phyloP scores from a whole-genome alignment of 2,888 invertebrate species.

The Diloba caeruleocephala region DNA sequence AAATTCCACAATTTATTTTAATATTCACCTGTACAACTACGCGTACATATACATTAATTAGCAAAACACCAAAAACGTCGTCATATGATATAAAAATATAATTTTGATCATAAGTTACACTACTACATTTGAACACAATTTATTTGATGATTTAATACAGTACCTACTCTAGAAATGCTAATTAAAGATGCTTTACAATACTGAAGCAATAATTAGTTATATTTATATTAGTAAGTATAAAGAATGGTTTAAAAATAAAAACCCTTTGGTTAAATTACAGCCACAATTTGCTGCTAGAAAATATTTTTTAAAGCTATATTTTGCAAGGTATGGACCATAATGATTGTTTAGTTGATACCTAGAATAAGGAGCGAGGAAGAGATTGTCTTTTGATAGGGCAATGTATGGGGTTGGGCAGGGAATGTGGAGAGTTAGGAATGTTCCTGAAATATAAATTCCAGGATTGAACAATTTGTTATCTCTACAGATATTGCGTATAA shows the following conservation, averaged over 20 bases:
- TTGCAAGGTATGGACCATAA: constrained; percentile 30
- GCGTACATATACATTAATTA: constrained; percentile 55
- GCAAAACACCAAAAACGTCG: constrained; percentile 56
- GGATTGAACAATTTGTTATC: too few species aligned
- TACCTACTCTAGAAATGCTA: constrained; percentile 73
- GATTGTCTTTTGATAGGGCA: constrained; percentile 53
- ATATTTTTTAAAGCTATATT: too few species aligned
- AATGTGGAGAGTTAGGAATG: constrained; percentile 52
- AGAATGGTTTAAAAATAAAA: constrained; percentile 27
- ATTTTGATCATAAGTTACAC: constrained; percentile 49
- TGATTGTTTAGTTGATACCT: constrained; percentile 14
- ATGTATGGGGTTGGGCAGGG: constrained; percentile 43
- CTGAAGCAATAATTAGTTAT: constrained; percentile 58
- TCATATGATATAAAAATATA: constrained; percentile 67
- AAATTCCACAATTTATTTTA: constrained; percentile 49
- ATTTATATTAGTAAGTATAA: constrained; percentile 25
- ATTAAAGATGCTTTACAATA: constrained; percentile 61
- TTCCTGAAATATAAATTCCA: too few species aligned
- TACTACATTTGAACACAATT: constrained; percentile 63
- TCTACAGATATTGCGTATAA: too few species aligned
- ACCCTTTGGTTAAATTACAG: constrained; percentile 32
- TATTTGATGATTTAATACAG: constrained; percentile 46
- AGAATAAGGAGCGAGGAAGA: constrained; percentile 26
- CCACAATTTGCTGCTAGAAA: constrained; percentile 5
- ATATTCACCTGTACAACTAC: constrained; percentile 62